Base-by-base conservation (phyloP, 2,113 vertebrate genomes). In the Circaetus cinerascens region DNA sequence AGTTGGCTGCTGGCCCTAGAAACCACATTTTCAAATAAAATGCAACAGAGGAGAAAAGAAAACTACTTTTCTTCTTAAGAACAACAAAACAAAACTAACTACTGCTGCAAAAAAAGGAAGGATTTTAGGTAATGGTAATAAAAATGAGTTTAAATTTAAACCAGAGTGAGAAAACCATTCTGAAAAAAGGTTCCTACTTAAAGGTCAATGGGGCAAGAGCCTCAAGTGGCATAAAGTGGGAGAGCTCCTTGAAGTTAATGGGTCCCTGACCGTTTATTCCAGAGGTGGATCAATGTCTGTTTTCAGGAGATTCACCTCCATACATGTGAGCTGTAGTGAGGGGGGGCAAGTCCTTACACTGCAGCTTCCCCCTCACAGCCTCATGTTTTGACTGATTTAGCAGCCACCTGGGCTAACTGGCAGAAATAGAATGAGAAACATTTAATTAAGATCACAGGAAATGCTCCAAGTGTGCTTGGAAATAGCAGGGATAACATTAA, bases 1-100 rank as follows among this genome's bases (percentile, higher is more conserved):
- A 82, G 57, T 77, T 95, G 96, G 94, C 93, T 93, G 66, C 86
- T 85, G 50, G 83, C 91, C 94, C 95, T 93, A 57, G 73, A 96
- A 96, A 95, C 96, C 93, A 66, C 94, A 79, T 50, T 93, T 97
- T 95, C 89, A 95, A 95, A 95, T 96, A 96, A 96, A 97, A 95
- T 87, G 64, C 62, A 87, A 41, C 6, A 86, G 71, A 91, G 69
- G 76, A 94, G 79, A 86, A 95, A 92, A 85, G 53, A 95, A 95
- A 89, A 86, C 51, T 48, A 34, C 30, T 79, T 94, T 87, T 81
- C 68, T 73, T 95, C 69, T 95, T 73, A 76, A 85, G 66, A 94
- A 91, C 57, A 95, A 76, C 88, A 93, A 91, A 93, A 79, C 77
- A 91, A 94, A 96, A 34, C 27, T 67, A 90, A 85, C 45, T 63